These are phyloP conservation scores for Linepithema humile DNA, from an alignment of 1,140 invertebrate species.

Conservation along the genomic window DNA sequence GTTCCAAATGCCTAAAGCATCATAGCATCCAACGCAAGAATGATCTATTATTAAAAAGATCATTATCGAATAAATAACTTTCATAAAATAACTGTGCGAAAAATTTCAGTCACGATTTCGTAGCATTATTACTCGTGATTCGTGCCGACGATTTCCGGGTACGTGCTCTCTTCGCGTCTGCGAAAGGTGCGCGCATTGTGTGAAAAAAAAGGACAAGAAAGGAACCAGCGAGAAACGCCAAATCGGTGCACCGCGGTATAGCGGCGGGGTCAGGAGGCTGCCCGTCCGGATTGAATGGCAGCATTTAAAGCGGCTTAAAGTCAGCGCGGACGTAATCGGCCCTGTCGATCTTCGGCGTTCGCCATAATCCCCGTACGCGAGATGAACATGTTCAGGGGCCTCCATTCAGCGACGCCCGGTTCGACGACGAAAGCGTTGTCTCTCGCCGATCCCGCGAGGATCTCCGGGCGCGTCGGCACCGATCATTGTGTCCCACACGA, in stretches of 20 bases:
- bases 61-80: neutral
- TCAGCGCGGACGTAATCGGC: conserved; percentile 72
- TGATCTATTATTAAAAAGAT: neutral
- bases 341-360: conserved; percentile 71
- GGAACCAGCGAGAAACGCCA: conserved; percentile 34
- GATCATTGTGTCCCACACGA: conserved; percentile 68
- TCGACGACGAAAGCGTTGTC: neutral
- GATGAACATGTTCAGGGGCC: conserved; percentile 4
- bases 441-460: conserved; percentile 8
- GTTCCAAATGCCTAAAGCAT: neutral
- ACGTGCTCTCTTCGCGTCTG: neutral
- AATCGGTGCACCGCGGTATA: conserved; percentile 59
- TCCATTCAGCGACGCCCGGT: conserved; percentile 50
- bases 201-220: conserved; percentile 12
- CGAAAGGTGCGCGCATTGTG: neutral
- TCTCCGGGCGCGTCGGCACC: conserved; percentile 43
- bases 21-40: neutral
- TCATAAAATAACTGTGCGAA: neutral
- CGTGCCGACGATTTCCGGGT: conserved; percentile 4
- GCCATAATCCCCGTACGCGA: conserved; percentile 58
- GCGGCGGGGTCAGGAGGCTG: conserved; percentile 56
- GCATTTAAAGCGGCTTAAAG: conserved; percentile 72
- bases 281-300: conserved; percentile 62
- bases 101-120: neutral
- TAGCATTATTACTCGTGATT: neutral